phyloP scores from a whole-genome alignment of 2,888 invertebrate genomes.

The Ophion ventricosus region DNA sequence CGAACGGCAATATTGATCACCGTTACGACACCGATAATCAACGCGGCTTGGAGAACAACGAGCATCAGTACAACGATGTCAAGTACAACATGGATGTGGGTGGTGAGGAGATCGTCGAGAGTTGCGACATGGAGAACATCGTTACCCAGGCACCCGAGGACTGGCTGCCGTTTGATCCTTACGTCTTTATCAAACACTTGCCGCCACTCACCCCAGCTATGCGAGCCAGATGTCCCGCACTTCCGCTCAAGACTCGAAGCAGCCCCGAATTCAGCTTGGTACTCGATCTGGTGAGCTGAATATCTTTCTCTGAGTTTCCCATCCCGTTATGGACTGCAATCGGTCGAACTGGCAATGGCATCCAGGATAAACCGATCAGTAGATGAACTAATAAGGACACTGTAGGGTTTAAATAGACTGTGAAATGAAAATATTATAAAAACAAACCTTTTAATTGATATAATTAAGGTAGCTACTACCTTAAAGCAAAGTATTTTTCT shows the following conservation, averaged over 20 bases:
- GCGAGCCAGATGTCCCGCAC: conserved; percentile 90
- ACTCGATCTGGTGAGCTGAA: conserved; percentile 78
- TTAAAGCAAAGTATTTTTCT: too few relatives aligned
- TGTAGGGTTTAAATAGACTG: too few relatives aligned
- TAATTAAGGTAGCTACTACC: too few relatives aligned
- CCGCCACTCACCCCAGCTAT: conserved; percentile 92
- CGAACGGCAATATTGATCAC: conserved; percentile 77
- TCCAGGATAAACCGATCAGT: too few relatives aligned
- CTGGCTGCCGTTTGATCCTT: conserved; percentile 94
- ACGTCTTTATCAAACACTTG: conserved; percentile 95
- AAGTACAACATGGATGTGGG: conserved; percentile 81
- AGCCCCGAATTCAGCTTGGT: conserved; percentile 97
- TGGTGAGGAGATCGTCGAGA: conserved; percentile 81
- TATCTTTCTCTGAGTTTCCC: not conserved
- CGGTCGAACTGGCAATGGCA: too few relatives aligned
- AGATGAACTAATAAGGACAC: too few relatives aligned
- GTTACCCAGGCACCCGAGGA: conserved; percentile 85
- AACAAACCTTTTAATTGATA: too few relatives aligned
- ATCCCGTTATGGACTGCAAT: too few relatives aligned
- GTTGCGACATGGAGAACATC: conserved; percentile 81
- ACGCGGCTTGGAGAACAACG: conserved; percentile 71
- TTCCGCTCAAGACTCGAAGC: conserved; percentile 95
- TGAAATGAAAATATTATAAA: too few relatives aligned
- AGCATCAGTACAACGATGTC: conserved; percentile 76
- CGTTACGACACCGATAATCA: conserved; percentile 71